These are phyloP conservation scores for Mormyrus proboscirostris DNA, from an alignment of 2,797 vertebrate species.

Conservation along the genomic window DNA sequence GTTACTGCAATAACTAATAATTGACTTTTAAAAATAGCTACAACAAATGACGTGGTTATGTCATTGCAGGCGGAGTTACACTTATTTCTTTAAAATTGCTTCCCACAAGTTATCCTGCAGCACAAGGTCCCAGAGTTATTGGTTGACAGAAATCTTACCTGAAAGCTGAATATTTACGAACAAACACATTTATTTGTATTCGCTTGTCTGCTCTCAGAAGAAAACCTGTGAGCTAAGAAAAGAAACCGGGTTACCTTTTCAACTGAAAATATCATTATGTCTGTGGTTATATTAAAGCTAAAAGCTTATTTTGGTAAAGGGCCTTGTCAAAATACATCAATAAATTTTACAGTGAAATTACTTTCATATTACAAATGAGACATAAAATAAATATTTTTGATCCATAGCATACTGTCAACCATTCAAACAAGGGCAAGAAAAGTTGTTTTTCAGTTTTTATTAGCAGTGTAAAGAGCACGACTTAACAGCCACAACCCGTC, in stretches of 20 bases:
- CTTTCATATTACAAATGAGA: neutral
- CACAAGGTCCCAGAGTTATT: neutral
- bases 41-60: neutral
- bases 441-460: neutral
- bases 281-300: neutral
- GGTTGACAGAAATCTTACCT: constrained; percentile 58
- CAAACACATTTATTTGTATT: constrained; percentile 77
- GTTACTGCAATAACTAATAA: neutral
- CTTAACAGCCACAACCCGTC: neutral
- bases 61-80: neutral
- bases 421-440: neutral
- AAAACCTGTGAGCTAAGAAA: constrained; percentile 77
- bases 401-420: neutral
- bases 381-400: neutral
- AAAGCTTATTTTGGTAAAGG: neutral
- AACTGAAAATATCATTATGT: neutral
- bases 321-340: neutral
- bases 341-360: neutral
- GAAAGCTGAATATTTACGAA: constrained; percentile 68
- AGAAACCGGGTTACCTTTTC: neutral
- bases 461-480: neutral
- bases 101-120: neutral
- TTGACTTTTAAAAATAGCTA: neutral
- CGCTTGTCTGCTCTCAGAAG: constrained; percentile 78
- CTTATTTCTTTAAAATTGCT: neutral